A percentile compares a stretch with the other conserved stretches of the same genome.
Conservation (phyloP, 1,140 invertebrate genomes). For the Tetranychus cinnabarinus region DNA sequence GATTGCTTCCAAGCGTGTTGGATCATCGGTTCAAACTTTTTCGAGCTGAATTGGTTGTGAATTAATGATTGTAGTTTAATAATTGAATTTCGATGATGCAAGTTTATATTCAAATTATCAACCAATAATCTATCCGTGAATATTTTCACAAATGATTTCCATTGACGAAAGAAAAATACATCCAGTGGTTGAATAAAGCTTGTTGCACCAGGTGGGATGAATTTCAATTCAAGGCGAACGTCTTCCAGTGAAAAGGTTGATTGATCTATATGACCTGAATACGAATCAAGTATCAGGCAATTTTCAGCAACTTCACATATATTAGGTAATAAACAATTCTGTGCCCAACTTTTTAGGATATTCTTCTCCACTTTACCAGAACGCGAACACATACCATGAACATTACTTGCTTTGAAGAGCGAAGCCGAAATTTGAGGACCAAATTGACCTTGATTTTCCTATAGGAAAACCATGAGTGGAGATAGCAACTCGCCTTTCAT, state of each 20-base stretch:
- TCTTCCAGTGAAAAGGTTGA: background rate
- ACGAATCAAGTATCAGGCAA: background rate
- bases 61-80: background rate
- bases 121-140: background rate
- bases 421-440: background rate
- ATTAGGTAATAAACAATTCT: background rate
- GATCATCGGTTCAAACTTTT: background rate
- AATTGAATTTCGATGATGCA: background rate
- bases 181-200: background rate
- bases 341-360: background rate
- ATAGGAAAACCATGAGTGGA: background rate
- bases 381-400: background rate
- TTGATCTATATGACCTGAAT: background rate
- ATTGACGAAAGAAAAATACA: background rate
- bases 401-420: background rate
- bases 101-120: background rate
- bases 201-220: background rate
- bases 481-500: background rate
- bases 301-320: background rate
- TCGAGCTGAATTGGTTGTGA: background rate
- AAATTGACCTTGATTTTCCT: background rate
- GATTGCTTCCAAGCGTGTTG: background rate
- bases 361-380: background rate
- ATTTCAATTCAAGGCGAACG: background rate
- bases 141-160: background rate